Percentiles rank a stretch among this genome's conserved stretches.
Conservation (phyloP, 2,113 vertebrate species). For the Spilogale gracilis region DNA sequence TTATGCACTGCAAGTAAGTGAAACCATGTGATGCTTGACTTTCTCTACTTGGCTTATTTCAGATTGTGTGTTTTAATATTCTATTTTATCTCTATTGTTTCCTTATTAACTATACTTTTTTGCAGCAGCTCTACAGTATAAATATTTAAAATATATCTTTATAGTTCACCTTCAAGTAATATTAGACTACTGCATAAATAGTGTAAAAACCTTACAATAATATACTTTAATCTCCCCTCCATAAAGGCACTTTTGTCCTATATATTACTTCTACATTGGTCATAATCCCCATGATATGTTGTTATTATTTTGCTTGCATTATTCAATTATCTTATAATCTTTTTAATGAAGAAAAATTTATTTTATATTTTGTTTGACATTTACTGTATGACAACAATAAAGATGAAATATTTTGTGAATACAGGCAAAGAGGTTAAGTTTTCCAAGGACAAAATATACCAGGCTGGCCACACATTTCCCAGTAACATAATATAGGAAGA, state of each 20-base stretch:
- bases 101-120: background rate
- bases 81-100: background rate
- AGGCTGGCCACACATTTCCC: background rate
- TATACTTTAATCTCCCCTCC: background rate
- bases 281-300: background rate
- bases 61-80: background rate
- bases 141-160: background rate
- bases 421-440: background rate
- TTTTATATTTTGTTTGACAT: background rate
- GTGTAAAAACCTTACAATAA: background rate
- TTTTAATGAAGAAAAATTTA: background rate
- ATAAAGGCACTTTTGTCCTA: background rate
- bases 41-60: background rate
- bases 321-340: background rate
- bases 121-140: background rate
- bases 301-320: background rate
- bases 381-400: background rate
- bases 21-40: too few species aligned
- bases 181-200: background rate
- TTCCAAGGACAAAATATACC: background rate
- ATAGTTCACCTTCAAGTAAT: background rate
- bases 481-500: background rate
- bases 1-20: too few species aligned
- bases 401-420: background rate
- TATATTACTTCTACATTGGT: background rate